Conservation (phyloP, 2,888 invertebrate species). For the Harpalus rufipes region DNA sequence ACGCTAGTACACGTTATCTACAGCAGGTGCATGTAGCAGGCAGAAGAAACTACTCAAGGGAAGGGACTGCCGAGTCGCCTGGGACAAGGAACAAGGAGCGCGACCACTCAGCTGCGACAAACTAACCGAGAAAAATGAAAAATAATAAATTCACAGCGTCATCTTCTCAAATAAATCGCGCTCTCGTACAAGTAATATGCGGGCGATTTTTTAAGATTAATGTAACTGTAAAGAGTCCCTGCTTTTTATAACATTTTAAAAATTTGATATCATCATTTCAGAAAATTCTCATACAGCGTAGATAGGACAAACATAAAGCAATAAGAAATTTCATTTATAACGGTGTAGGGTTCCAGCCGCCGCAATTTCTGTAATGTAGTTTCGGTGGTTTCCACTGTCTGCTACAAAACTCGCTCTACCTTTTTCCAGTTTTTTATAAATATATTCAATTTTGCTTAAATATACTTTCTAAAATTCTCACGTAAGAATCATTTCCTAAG, state of each 20-base stretch:
- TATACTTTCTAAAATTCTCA: background rate
- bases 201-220: conserved; percentile 56
- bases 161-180: conserved; percentile 41
- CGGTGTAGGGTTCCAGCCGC: conserved; percentile 6
- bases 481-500: background rate
- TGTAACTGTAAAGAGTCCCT: conserved; percentile 37
- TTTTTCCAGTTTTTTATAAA: conserved; percentile 10
- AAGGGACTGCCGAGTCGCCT: background rate
- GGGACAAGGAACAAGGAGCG: background rate
- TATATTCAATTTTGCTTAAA: conserved; percentile 5
- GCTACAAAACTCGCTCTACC: background rate
- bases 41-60: conserved; percentile 19
- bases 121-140: conserved; percentile 53
- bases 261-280: conserved; percentile 61
- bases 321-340: conserved; percentile 64
- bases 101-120: conserved; percentile 13
- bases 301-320: conserved; percentile 62
- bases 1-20: conserved; percentile 24
- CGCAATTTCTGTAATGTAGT: conserved; percentile 39
- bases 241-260: conserved; percentile 60
- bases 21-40: conserved; percentile 30
- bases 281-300: conserved; percentile 44
- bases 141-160: conserved; percentile 52
- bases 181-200: conserved; percentile 45
- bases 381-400: conserved; percentile 11